phyloP scores from a whole-genome alignment of 1,140 invertebrate species.

The Drosophila guanche region DNA sequence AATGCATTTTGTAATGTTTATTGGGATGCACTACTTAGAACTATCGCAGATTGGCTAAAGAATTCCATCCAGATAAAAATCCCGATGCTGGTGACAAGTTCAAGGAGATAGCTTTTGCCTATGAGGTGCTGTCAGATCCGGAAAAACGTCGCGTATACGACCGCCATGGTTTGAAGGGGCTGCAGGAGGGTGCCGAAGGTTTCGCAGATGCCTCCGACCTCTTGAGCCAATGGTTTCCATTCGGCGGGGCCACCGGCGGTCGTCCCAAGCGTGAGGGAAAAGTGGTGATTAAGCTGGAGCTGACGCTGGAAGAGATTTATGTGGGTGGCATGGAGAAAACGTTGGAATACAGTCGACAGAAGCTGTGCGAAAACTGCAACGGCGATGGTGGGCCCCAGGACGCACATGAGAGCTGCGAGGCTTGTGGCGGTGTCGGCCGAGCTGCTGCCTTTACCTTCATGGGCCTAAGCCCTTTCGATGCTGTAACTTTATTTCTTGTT shows the following conservation, averaged over 20 bases:
- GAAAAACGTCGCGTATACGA: conserved; percentile 90
- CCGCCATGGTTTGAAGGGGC: conserved; percentile 90
- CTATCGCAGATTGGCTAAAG: conserved; percentile 93
- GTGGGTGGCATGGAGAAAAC: conserved; percentile 92
- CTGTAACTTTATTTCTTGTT: conserved; percentile 32
- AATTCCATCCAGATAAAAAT: conserved; percentile 95
- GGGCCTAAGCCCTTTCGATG: conserved; percentile 65
- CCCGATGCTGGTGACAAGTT: conserved; percentile 92
- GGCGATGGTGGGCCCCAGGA: conserved; percentile 93
- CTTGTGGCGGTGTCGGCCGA: conserved; percentile 61
- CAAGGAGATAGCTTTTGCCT: conserved; percentile 95
- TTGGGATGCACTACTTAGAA: conserved; percentile 85
- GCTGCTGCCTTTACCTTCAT: conserved; percentile 65
- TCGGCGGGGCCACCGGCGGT: conserved; percentile 77
- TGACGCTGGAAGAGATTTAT: conserved; percentile 95
- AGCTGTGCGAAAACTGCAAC: conserved; percentile 92
- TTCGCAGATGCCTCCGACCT: conserved; percentile 86
- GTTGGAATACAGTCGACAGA: conserved; percentile 91
- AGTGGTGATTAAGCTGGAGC: conserved; percentile 85
- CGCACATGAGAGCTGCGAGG: conserved; percentile 42
- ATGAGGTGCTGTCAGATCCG: conserved; percentile 91
- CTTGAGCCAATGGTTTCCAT: conserved; percentile 86
- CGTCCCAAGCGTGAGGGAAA: conserved; percentile 55
- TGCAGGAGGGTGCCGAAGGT: conserved; percentile 89
- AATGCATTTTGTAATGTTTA: background rate